phyloP scores from a whole-genome alignment of 1,140 invertebrate species.

The Euwallacea fornicatus region DNA sequence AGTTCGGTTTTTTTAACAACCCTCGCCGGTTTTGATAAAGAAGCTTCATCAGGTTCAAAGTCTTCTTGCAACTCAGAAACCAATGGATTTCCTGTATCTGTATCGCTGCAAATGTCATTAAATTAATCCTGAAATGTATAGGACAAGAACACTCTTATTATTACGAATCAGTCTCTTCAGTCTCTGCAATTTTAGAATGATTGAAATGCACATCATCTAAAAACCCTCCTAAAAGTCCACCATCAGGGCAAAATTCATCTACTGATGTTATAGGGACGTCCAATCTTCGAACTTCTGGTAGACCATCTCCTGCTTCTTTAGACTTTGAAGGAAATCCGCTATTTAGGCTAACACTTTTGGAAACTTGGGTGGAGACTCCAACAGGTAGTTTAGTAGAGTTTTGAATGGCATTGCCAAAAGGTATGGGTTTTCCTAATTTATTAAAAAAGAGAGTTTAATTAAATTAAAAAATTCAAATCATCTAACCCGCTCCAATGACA shows the following conservation, averaged over 20 bases:
- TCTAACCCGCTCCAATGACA: conserved; percentile 50
- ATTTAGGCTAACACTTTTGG: conserved; percentile 48
- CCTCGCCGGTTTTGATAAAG: conserved; percentile 26
- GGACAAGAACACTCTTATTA: not conserved
- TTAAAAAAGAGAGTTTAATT: no score
- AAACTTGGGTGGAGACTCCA: conserved; percentile 25
- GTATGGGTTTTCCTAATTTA: conserved; percentile 44
- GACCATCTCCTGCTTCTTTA: conserved; percentile 33
- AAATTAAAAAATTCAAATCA: not conserved
- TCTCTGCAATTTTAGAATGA: conserved; percentile 48
- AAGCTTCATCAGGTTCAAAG: conserved; percentile 68
- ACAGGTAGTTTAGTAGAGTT: conserved; percentile 10
- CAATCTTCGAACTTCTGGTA: conserved; percentile 46
- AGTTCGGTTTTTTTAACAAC: conserved; percentile 29
- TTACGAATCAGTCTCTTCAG: conserved; percentile 64
- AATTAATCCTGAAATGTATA: conserved; percentile 35
- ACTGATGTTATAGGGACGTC: conserved; percentile 62
- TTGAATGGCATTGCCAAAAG: conserved; percentile 39
- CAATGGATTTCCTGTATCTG: conserved; percentile 78
- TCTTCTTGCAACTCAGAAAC: conserved; percentile 88
- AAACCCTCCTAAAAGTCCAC: conserved; percentile 74
- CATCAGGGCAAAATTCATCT: conserved; percentile 86
- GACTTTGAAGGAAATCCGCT: conserved; percentile 46
- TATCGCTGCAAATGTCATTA: conserved; percentile 61
- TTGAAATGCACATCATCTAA: conserved; percentile 69